Conservation (phyloP, 1,140 invertebrate species). For the Zophobas morio region DNA sequence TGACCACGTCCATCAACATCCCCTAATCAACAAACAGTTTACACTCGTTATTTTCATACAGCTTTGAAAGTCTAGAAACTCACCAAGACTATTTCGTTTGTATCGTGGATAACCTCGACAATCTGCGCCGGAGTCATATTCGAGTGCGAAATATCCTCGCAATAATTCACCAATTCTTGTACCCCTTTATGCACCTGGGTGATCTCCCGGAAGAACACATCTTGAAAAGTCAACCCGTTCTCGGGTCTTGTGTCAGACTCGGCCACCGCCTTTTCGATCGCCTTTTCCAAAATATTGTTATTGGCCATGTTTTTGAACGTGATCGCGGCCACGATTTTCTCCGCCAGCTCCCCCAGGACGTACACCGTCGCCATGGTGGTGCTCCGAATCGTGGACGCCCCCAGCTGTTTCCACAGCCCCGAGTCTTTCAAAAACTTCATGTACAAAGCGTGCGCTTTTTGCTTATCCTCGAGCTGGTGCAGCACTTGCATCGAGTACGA, state of each 20-base stretch:
- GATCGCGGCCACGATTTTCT: conserved; percentile 83
- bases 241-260: conserved; percentile 68
- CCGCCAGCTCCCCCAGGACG: conserved; percentile 72
- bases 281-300: conserved; percentile 70
- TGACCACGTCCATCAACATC: conserved; percentile 73
- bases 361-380: conserved; percentile 76
- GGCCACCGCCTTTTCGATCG: conserved; percentile 74
- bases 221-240: conserved; percentile 75
- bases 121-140: conserved; percentile 71
- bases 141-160: conserved; percentile 71
- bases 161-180: conserved; percentile 70
- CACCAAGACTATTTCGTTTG: conserved; percentile 73
- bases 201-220: conserved; percentile 82
- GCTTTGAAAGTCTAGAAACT: conserved; percentile 56
- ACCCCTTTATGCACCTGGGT: conserved; percentile 72
- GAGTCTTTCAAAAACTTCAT: conserved; percentile 84
- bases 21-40: conserved; percentile 64
- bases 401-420: conserved; percentile 78
- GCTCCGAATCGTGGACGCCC: conserved; percentile 66
- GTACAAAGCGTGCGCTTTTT: conserved; percentile 82
- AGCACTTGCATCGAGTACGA: conserved; percentile 84
- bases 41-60: neutral
- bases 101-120: conserved; percentile 71
- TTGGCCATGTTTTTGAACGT: conserved; percentile 78
- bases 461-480: conserved; percentile 89